Evolutionary conservation across 1,140 invertebrate genomes (phyloP), one percentile per base, ranked within the genome.

Genomic region (Macrostomum lignano): DNA sequence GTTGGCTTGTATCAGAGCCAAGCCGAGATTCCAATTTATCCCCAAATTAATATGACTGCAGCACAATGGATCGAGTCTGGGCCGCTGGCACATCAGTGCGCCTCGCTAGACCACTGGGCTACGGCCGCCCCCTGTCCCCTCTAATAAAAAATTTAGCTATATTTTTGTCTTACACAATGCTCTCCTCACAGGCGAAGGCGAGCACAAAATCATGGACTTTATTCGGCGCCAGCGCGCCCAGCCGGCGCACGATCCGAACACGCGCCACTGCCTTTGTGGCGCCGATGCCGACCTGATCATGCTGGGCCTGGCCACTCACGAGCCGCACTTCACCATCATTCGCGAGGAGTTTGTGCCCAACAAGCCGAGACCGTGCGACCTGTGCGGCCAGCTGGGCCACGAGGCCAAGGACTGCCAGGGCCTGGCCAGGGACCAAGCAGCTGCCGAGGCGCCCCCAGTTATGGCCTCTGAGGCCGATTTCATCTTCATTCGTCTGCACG

Each of bases 151-250:
- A n/a, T n/a, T n/a, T n/a, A n/a, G n/a, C n/a, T n/a, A n/a, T n/a
- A n/a, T n/a, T n/a, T n/a, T n/a, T n/a, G n/a, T n/a, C n/a, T n/a
- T n/a, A n/a, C n/a, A n/a, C n/a, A n/a, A n/a, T n/a, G n/a, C n/a
- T n/a, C n/a, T n/a, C n/a, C n/a, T n/a, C n/a, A n/a, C n/a, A n/a
- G n/a, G n/a, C 13, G 84, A 96, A 63, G 86, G 86, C 13, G 84
- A 96, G 59, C 86, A 96, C 49, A 96, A 94, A 62, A 94, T 96
- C 42, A 94, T 94, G 84, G 84, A 96, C 59, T 96, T 70, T 53
- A 88, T 96, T 41, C 64, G 88, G 10, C 70, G 68, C 46, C 86
- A 94, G 60, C 68, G 81, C 64, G 76, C 73, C 14, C 76, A 84
- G 55, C 78, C 79, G 0, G 71, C 79, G 58, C 82, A 96, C 59